Base-by-base conservation (phyloP, 1,140 invertebrate genomes). In the Mycetomoellerius zeteki region DNA sequence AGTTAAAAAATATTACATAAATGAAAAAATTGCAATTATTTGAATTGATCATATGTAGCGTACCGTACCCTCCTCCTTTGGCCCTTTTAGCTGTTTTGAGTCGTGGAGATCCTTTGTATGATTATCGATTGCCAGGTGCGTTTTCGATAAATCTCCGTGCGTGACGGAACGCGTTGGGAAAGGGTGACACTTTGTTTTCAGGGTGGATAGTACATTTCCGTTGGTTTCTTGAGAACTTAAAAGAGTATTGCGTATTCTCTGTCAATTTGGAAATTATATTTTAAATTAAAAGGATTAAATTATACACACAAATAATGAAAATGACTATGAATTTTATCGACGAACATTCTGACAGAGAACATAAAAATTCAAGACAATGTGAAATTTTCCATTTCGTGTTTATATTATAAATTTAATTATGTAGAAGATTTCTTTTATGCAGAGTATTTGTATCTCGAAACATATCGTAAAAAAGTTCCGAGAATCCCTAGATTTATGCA, bases 121-220 rank as follows among this genome's bases (percentile, higher is more conserved):
- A 81, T 85, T 93, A 93, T 93, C 92, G 92, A 93, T 93, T 92
- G 90, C 92, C 93, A 93, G 92, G 92, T 93, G 93, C 87, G 92
- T 90, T 78, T 91, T 85, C 88, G 92, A 92, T 92, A 89, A 81
- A 82, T 86, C 86, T 64, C 69, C 60, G 77, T 84, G 88, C 88
- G 88, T 91, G 90, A 90, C 88, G 86, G 81, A 89, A 91, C 89
- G 64, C 82, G 58, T 10, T 47, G 37, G 12, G 16, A 78, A 85
- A 90, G 88, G 89, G 62, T 90, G 71, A 54, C 43, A 54, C n/a
- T n/a, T 62, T 73, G 86, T 90, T 90, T 90, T 88, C 60, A 69
- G 77, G 58, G 81, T 75, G 81, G 64, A 78, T 80, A 88, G 86
- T 90, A 85, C 6, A 60, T 50, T 73, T 82, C 67, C 24, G 30